Evolutionary conservation across 2,113 vertebrate genomes (phyloP).

Genomic region (Colinus virginianus): DNA sequence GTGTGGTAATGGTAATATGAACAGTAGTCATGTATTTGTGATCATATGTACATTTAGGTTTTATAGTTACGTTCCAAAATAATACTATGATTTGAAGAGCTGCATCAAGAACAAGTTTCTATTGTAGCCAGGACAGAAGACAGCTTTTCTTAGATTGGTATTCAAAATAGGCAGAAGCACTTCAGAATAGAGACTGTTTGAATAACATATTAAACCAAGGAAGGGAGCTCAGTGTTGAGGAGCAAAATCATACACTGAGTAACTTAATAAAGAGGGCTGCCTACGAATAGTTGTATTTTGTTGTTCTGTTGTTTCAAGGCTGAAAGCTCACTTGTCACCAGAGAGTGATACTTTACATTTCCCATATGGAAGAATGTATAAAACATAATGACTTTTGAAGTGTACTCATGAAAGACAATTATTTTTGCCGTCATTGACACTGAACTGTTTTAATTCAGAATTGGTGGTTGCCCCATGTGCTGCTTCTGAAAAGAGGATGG

Average conservation of each 20-base stretch:
- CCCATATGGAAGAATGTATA: background rate
- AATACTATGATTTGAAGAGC: background rate
- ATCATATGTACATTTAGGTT: background rate
- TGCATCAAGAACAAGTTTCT: background rate
- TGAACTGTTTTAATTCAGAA: background rate
- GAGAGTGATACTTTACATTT: background rate
- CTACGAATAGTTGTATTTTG: background rate
- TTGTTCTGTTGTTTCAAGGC: background rate
- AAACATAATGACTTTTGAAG: background rate
- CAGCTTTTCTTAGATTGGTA: background rate
- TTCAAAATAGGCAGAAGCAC: background rate
- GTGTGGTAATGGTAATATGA: background rate
- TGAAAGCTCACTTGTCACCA: background rate
- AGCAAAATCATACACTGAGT: background rate
- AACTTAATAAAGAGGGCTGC: background rate
- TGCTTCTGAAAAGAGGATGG: background rate
- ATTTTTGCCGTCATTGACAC: background rate
- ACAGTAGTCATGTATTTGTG: background rate
- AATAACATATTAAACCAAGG: background rate
- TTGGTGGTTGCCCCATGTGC: background rate
- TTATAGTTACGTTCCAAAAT: background rate
- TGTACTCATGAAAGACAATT: background rate
- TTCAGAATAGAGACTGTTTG: background rate
- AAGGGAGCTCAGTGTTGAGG: background rate
- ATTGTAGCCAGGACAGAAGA: background rate